Percentiles rank a stretch among this genome's conserved stretches.
phyloP scores from a whole-genome alignment of 2,113 vertebrate species.

The Ammodytes dubius region DNA sequence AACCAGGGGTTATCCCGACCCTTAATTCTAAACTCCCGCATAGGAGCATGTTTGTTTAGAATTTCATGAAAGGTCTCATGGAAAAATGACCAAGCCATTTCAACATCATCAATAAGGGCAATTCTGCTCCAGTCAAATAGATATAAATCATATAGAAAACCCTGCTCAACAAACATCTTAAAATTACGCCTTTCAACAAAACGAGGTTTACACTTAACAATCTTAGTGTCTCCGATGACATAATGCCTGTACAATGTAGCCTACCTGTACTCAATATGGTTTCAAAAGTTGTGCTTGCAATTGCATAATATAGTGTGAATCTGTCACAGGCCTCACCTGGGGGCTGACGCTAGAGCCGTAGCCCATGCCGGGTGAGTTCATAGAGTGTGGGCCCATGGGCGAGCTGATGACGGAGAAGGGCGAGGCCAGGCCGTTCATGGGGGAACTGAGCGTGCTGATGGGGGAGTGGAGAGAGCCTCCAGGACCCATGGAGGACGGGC shows the following conservation, averaged over 20 bases:
- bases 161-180: too few relatives aligned
- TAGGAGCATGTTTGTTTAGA: too few relatives aligned
- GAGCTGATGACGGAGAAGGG: conserved; percentile 99
- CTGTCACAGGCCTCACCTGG: conserved; percentile 88
- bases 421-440: conserved; percentile 96
- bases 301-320: not conserved
- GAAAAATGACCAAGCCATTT: too few relatives aligned
- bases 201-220: too few relatives aligned
- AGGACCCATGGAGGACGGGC: conserved; percentile 88
- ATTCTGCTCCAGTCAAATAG: too few relatives aligned
- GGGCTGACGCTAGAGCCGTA: conserved; percentile 93
- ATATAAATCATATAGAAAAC: too few relatives aligned
- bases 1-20: too few relatives aligned
- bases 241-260: not conserved
- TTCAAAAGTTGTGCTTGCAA: not conserved
- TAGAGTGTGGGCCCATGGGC: conserved; percentile 94
- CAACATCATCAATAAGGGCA: too few relatives aligned
- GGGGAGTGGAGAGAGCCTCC: conserved; percentile 94
- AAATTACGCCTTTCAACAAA: too few relatives aligned
- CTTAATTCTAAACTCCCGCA: too few relatives aligned
- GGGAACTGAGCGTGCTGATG: conserved; percentile 92
- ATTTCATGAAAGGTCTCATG: too few relatives aligned
- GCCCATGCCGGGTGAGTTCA: conserved; percentile 93
- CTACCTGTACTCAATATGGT: not conserved
- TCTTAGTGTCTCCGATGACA: too few relatives aligned